Base-by-base conservation (phyloP, 37 sponge, comb jelly and placozoan genomes). In the Oscarella lobularis region DNA sequence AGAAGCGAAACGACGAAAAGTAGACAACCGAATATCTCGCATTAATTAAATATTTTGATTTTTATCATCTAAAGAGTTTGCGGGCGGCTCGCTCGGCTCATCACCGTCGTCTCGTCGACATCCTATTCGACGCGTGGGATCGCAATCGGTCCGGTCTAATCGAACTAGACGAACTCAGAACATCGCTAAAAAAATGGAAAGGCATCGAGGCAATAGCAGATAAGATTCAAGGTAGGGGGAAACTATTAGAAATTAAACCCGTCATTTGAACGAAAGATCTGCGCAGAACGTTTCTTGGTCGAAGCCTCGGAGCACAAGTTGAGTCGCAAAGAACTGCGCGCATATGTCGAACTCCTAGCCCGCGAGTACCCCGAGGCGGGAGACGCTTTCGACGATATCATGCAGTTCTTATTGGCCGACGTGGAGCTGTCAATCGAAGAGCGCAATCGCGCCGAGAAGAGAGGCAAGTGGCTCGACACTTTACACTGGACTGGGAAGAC, bases 71-170 rank as follows among this genome's bases (percentile, higher is more conserved):
- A n/a, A n/a, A n/a, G n/a, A n/a, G n/a, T n/a, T n/a, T n/a, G n/a
- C n/a, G n/a, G n/a, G n/a, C n/a, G n/a, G n/a, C n/a, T n/a, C n/a
- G n/a, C n/a, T n/a, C n/a, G n/a, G n/a, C n/a, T n/a, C 14, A 48
- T 48, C 60, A 20, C 60, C 60, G 20, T 9, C 9, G 20, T 48
- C 14, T 54, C 39, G 75, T 87, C 4, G 73, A 82, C 66, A 68
- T 73, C 27, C 81, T 94, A 66, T 94, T 87, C 80, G 78, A 81
- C 0, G 38, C 72, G 1, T 94, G 95, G 95, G 95, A 94, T 60
- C 80, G 31, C 36, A 78, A 90, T 39, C 76, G 74, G 30, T 84
- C 88, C n/a, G 90, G 95, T 3, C 80, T 73, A 73, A 74, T 93
- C 9, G 85, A 83, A 31, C 37, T 77, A 29, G 80, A 81, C 31